These are phyloP conservation scores for Sinhomidia bicolor DNA, from an alignment of 2,888 invertebrate genomes.

Conservation along the genomic window DNA sequence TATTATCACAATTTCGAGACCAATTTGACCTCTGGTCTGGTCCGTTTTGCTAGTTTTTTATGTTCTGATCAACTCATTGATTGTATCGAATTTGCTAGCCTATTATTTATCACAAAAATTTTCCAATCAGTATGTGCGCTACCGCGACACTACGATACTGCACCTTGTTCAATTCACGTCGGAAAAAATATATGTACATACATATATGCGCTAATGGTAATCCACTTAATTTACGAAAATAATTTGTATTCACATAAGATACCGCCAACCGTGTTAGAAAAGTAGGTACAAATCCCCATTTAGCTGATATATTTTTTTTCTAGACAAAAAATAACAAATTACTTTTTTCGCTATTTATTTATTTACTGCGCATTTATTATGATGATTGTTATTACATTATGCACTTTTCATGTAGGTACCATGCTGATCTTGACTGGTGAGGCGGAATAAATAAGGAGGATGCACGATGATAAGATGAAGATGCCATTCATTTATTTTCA, in stretches of 20 bases:
- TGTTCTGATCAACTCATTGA: neutral
- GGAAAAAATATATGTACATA: neutral
- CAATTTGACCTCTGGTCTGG: slow-evolving; percentile 16
- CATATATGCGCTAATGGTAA: neutral
- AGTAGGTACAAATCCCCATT: too few species aligned
- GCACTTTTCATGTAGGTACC: slow-evolving; percentile 13
- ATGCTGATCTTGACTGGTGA: slow-evolving; percentile 35
- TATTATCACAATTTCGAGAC: slow-evolving; percentile 40
- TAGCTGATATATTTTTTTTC: neutral
- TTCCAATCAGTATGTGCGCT: neutral
- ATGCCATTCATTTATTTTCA: slow-evolving; percentile 33
- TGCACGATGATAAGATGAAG: slow-evolving; percentile 11
- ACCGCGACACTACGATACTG: neutral
- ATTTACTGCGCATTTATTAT: slow-evolving; percentile 2
- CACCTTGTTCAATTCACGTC: neutral
- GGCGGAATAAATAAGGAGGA: slow-evolving; percentile 35
- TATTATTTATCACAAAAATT: slow-evolving; percentile 34
- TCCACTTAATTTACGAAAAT: slow-evolving; percentile 17
- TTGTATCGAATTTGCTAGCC: neutral
- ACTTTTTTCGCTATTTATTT: neutral
- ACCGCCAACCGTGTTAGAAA: slow-evolving; percentile 29
- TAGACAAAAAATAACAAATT: neutral
- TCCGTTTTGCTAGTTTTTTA: neutral
- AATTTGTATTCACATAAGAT: slow-evolving; percentile 35
- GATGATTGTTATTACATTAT: slow-evolving; percentile 13